Conservation (phyloP, 2,113 vertebrate species). For the Burhinus bistriatus region DNA sequence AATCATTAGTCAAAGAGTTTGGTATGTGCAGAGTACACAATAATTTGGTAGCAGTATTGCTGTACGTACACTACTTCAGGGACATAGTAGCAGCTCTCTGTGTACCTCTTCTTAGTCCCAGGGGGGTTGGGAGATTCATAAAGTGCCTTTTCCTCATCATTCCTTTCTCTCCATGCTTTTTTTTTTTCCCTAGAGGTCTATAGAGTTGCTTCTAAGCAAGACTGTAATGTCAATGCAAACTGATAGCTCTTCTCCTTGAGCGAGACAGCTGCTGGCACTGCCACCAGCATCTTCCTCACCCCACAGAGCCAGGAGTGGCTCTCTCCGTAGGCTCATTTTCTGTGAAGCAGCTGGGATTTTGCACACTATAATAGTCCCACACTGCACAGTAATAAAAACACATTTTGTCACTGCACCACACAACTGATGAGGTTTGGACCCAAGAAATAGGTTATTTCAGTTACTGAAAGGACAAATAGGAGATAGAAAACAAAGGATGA, state of each 20-base stretch:
- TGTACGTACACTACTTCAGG: not conserved
- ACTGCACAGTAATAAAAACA: not conserved
- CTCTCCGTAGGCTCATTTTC: not conserved
- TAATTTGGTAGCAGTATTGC: not conserved
- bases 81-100: not conserved
- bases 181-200: not conserved
- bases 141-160: not conserved
- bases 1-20: not conserved
- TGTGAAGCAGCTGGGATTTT: not conserved
- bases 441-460: not conserved
- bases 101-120: not conserved
- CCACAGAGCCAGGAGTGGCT: not conserved
- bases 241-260: not conserved
- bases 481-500: not conserved
- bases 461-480: not conserved
- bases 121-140: not conserved
- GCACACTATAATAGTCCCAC: not conserved
- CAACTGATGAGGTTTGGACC: not conserved
- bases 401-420: not conserved
- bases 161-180: not conserved
- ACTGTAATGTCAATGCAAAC: not conserved
- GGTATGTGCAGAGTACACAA: not conserved
- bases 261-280: not conserved
- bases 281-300: not conserved
- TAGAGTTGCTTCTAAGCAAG: not conserved